These are phyloP conservation scores for Drosophila parvula DNA, from an alignment of 1,140 invertebrate species.

Conservation along the genomic window DNA sequence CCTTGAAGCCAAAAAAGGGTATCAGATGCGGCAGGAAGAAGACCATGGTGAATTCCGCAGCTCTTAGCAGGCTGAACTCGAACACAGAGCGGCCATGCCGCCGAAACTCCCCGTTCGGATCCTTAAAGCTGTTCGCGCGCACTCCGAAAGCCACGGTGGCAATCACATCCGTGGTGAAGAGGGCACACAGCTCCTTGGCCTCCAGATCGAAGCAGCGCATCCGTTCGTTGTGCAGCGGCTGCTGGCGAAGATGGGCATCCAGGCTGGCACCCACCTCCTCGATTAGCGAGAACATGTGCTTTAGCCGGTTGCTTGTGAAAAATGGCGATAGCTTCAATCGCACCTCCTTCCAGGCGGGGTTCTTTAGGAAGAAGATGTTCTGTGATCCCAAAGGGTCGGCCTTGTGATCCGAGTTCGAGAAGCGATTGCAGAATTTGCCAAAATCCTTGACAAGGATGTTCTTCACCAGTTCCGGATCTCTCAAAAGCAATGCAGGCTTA, in stretches of 20 bases:
- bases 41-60: conserved; percentile 84
- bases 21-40: conserved; percentile 84
- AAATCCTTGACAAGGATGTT: conserved; percentile 85
- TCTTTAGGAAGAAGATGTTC: conserved; percentile 79
- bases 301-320: conserved; percentile 86
- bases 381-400: conserved; percentile 70
- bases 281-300: conserved; percentile 85
- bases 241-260: conserved; percentile 68
- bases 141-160: conserved; percentile 87
- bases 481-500: conserved; percentile 84
- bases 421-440: conserved; percentile 67
- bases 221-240: conserved; percentile 57
- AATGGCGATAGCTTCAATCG: conserved; percentile 85
- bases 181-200: conserved; percentile 85
- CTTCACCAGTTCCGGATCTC: conserved; percentile 85
- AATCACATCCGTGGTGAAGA: conserved; percentile 87
- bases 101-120: conserved; percentile 84
- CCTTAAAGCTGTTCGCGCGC: conserved; percentile 85
- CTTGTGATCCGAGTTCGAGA: conserved; percentile 85
- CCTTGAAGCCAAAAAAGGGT: conserved; percentile 69
- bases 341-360: conserved; percentile 85
- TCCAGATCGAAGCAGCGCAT: conserved; percentile 71
- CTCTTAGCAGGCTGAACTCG: conserved; percentile 85
- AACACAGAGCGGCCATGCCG: conserved; percentile 85
- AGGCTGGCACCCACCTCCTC: conserved; percentile 78